phyloP scores from a whole-genome alignment of 2,888 invertebrate genomes.

The Emmelina monodactyla region DNA sequence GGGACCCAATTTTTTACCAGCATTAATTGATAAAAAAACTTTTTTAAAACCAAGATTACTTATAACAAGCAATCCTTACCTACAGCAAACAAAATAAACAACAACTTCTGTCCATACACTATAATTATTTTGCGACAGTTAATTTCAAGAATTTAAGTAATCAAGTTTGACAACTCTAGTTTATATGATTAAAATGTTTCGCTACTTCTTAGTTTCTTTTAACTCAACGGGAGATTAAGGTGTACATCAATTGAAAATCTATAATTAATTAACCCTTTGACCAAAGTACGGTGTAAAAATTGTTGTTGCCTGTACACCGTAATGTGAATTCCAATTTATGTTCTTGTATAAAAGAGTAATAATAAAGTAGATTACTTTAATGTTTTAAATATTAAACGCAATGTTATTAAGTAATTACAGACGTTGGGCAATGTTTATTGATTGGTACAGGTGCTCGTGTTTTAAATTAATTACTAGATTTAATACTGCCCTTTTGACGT shows the following conservation, averaged over 20 bases:
- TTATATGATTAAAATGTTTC: no score
- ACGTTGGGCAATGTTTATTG: constrained; percentile 1
- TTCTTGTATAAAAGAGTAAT: background rate
- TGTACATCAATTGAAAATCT: background rate
- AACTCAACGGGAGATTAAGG: background rate
- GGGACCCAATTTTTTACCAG: no score
- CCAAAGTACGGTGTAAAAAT: background rate
- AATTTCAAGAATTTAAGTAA: no score
- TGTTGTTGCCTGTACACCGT: background rate
- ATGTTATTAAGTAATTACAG: background rate
- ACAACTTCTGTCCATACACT: no score
- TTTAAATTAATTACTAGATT: background rate
- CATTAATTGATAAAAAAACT: no score
- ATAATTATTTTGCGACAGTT: no score
- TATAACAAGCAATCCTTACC: no score
- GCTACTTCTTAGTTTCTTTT: no score
- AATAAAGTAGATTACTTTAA: background rate
- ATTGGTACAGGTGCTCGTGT: constrained; percentile 1
- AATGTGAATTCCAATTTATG: background rate
- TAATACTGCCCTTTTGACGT: background rate
- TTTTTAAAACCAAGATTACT: no score
- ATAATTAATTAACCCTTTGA: background rate
- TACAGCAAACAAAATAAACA: no score
- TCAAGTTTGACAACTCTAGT: no score
- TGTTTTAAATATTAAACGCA: background rate